Conservation (phyloP, 2,888 invertebrate species). For the Drosophila anceps region DNA sequence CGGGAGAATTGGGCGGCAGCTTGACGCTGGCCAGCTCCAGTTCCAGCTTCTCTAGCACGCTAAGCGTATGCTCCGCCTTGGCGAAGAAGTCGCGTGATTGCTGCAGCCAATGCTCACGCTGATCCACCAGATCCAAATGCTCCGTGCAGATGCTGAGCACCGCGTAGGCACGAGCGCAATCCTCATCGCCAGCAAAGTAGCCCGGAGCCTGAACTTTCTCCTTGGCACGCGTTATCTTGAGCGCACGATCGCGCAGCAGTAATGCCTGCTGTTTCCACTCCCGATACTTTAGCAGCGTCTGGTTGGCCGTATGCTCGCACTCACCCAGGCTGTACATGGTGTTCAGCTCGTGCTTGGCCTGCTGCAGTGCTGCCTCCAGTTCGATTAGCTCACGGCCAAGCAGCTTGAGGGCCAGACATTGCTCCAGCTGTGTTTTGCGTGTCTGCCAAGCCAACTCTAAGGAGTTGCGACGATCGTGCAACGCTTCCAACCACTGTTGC, state of each 20-base stretch:
- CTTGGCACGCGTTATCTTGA: conserved; percentile 91
- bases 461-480: conserved; percentile 91
- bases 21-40: conserved; percentile 89
- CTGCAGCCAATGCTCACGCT: conserved; percentile 89
- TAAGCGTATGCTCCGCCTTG: conserved; percentile 90
- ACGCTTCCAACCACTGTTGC: conserved; percentile 90
- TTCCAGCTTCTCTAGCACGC: conserved; percentile 91
- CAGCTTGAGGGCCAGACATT: conserved; percentile 90
- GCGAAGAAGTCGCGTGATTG: conserved; percentile 90
- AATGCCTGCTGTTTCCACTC: conserved; percentile 90
- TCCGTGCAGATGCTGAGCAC: conserved; percentile 89
- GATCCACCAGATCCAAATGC: conserved; percentile 90
- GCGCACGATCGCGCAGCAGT: conserved; percentile 90
- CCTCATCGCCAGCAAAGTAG: conserved; percentile 90
- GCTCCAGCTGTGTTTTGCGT: conserved; percentile 91
- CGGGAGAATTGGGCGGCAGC: conserved; percentile 88
- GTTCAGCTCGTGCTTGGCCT: conserved; percentile 86
- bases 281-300: conserved; percentile 89
- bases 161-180: conserved; percentile 88
- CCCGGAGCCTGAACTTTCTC: conserved; percentile 90
- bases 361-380: conserved; percentile 87
- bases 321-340: conserved; percentile 88
- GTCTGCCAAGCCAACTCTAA: conserved; percentile 90
- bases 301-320: conserved; percentile 89
- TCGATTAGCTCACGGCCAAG: conserved; percentile 90